Conservation (phyloP, 2,113 vertebrate genomes). For the Rhea americana region DNA sequence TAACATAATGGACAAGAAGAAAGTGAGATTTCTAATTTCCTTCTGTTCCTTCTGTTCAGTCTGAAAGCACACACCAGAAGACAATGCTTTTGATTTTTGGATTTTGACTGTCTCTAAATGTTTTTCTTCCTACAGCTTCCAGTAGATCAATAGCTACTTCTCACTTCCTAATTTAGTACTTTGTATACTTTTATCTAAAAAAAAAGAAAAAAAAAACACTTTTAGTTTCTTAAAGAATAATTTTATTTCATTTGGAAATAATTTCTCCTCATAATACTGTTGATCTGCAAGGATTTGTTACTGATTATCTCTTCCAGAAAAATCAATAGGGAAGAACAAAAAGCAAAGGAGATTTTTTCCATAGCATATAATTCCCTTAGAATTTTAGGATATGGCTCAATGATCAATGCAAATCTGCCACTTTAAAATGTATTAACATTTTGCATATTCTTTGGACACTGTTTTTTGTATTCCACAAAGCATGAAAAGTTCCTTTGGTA, state of each 20-base stretch:
- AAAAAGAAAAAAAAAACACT: not conserved
- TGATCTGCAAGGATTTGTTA: not conserved
- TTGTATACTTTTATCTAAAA: not conserved
- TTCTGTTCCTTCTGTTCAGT: not conserved
- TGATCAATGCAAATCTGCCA: not conserved
- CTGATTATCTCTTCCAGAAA: accelerated
- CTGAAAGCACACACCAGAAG: not conserved
- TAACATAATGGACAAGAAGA: not conserved
- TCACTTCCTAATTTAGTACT: not conserved
- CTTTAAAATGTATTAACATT: not conserved
- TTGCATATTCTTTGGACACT: not conserved
- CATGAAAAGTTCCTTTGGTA: not conserved
- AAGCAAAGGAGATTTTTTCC: not conserved
- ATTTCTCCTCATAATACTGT: not conserved
- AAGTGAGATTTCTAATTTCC: not conserved
- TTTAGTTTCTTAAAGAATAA: not conserved
- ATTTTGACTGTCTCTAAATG: not conserved
- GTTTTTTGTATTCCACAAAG: not conserved
- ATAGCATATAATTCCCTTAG: not conserved
- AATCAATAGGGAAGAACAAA: not conserved
- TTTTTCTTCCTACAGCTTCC: not conserved
- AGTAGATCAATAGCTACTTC: not conserved
- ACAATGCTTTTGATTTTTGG: not conserved
- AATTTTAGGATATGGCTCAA: not conserved
- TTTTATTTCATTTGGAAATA: not conserved